A percentile compares a stretch with the other conserved stretches of the same genome.
Evolutionary conservation across 1,140 invertebrate species (phyloP).

Genomic region (Apis florea): DNA sequence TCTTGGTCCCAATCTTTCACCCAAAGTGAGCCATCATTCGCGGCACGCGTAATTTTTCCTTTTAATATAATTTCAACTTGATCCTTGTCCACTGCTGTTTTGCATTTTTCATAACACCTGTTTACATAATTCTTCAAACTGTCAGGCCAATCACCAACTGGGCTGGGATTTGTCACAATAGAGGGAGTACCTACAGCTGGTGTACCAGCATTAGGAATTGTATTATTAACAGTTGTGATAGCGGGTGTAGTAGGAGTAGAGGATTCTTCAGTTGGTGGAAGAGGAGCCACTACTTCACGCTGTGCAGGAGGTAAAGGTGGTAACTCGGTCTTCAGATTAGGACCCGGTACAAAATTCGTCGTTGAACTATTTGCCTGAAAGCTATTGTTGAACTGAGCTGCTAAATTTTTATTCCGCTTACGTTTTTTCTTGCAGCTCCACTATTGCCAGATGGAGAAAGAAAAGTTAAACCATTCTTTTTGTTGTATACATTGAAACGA

Average conservation of each 20-base stretch:
- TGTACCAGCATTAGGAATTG: slow-evolving; percentile 34
- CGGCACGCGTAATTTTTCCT: slow-evolving; percentile 93
- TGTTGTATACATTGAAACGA: slow-evolving; percentile 83
- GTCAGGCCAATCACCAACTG: slow-evolving; percentile 85
- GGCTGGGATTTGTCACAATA: slow-evolving; percentile 69
- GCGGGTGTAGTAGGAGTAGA: slow-evolving; percentile 55
- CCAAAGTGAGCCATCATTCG: slow-evolving; percentile 91
- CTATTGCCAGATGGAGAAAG: slow-evolving; percentile 78
- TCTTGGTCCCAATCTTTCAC: slow-evolving; percentile 96
- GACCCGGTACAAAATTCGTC: slow-evolving; percentile 62
- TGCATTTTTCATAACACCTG: slow-evolving; percentile 94
- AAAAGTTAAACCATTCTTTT: slow-evolving; percentile 80
- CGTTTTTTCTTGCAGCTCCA: slow-evolving; percentile 86
- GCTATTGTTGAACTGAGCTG: slow-evolving; percentile 80
- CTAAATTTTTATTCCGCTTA: slow-evolving; percentile 85
- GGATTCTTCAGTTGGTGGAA: slow-evolving; percentile 70
- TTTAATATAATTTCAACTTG: slow-evolving; percentile 96
- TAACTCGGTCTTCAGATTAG: slow-evolving; percentile 70
- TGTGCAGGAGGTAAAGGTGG: slow-evolving; percentile 83
- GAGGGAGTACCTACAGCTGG: slow-evolving; percentile 68
- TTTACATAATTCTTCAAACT: slow-evolving; percentile 92
- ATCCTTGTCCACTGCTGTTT: slow-evolving; percentile 93
- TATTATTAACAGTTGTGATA: slow-evolving; percentile 38
- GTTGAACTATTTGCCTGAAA: slow-evolving; percentile 75
- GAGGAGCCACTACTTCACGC: slow-evolving; percentile 72